Percentiles rank a stretch among this genome's conserved stretches.
Evolutionary conservation across 2,113 vertebrate genomes (phyloP).

Genomic region (Pterocles gutturalis): DNA sequence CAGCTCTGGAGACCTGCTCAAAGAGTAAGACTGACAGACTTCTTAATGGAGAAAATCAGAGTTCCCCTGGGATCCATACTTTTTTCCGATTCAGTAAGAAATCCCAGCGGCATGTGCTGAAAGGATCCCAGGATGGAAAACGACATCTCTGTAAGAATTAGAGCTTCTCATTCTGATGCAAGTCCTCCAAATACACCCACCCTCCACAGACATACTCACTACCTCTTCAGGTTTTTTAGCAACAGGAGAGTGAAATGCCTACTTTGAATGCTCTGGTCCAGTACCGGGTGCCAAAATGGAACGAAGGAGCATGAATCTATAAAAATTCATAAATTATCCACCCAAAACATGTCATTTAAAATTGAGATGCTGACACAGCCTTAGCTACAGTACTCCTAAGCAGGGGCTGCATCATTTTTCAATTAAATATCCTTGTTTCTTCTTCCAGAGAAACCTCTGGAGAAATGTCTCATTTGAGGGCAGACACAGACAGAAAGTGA

Average conservation of each 20-base stretch:
- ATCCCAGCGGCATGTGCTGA: slow-evolving; percentile 62
- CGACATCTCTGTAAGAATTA: slow-evolving; percentile 66
- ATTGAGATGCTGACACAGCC: slow-evolving; percentile 54
- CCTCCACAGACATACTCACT: neutral
- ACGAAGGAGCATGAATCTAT: slow-evolving; percentile 28
- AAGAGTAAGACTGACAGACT: slow-evolving; percentile 74
- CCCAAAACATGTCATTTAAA: slow-evolving; percentile 34
- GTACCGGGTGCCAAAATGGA: neutral
- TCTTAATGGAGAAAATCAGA: slow-evolving; percentile 68
- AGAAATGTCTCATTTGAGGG: slow-evolving; percentile 20
- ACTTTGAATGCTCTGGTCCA: neutral
- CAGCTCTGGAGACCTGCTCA: slow-evolving; percentile 55
- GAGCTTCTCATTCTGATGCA: slow-evolving; percentile 53
- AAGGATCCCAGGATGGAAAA: slow-evolving; percentile 64
- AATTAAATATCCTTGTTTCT: slow-evolving; percentile 45
- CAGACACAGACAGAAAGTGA: slow-evolving; percentile 2
- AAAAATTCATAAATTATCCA: slow-evolving; percentile 49
- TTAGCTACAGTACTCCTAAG: neutral
- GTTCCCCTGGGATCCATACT: slow-evolving; percentile 43
- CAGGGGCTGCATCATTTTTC: slow-evolving; percentile 8
- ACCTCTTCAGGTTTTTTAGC: neutral
- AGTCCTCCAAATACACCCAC: neutral
- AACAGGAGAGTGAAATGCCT: neutral
- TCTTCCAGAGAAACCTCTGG: slow-evolving; percentile 23
- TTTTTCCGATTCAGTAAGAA: slow-evolving; percentile 58